Evolutionary conservation across 2,888 invertebrate genomes (phyloP).

Genomic region (Agonopterix subpropinquella): DNA sequence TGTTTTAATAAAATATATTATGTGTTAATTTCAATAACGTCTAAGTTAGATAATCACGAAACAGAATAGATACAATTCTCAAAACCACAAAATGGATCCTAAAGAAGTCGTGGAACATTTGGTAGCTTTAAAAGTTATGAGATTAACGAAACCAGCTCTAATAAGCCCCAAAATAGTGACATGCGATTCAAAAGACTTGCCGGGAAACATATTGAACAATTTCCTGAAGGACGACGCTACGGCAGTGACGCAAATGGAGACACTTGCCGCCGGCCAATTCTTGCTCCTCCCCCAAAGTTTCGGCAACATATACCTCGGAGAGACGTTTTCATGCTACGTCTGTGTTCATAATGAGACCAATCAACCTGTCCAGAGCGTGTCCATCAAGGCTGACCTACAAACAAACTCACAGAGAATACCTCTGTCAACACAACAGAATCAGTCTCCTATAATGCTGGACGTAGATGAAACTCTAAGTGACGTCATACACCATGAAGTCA

Average conservation of each 20-base stretch:
- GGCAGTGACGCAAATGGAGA: conserved; percentile 87
- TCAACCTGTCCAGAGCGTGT: conserved; percentile 87
- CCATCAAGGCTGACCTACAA: conserved; percentile 95
- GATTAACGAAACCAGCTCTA: conserved; percentile 93
- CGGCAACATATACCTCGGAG: conserved; percentile 98
- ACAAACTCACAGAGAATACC: conserved; percentile 92
- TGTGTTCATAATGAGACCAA: conserved; percentile 97
- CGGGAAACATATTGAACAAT: conserved; percentile 86
- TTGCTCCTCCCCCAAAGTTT: conserved; percentile 96
- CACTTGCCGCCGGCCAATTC: conserved; percentile 91
- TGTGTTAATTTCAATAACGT: neutral
- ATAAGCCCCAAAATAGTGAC: conserved; percentile 88
- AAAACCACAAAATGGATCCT: conserved; percentile 60
- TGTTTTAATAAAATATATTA: neutral
- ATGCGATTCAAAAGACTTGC: conserved; percentile 89
- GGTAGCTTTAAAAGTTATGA: conserved; percentile 88
- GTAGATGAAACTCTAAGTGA: conserved; percentile 94
- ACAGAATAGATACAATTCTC: neutral
- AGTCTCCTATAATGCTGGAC: conserved; percentile 75
- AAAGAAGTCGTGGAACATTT: conserved; percentile 78
- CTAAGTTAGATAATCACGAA: neutral
- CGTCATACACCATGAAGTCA: conserved; percentile 99
- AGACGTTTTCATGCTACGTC: conserved; percentile 98
- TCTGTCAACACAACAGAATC: conserved; percentile 83
- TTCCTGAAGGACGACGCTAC: conserved; percentile 89